phyloP scores from a whole-genome alignment of 1,140 invertebrate genomes.

The Pentalonia nigronervosa region DNA sequence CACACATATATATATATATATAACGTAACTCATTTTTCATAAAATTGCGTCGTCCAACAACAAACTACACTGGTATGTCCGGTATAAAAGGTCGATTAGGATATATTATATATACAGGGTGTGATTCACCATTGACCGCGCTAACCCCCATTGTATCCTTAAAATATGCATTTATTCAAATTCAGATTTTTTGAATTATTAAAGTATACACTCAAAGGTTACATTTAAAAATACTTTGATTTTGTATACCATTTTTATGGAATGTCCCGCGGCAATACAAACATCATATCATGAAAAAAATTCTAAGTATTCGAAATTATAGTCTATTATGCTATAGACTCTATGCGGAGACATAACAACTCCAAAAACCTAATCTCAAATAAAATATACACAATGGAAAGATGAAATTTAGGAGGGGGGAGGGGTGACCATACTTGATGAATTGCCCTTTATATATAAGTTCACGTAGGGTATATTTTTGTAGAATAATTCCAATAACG shows the following conservation, averaged over 20 bases:
- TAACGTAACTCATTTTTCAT: constrained; percentile 9
- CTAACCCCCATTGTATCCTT: neutral
- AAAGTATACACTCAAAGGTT: neutral
- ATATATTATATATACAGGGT: neutral
- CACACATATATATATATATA: neutral
- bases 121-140: neutral
- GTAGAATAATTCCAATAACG: no score
- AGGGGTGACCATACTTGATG: no score
- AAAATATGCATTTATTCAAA: neutral
- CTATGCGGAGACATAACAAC: neutral
- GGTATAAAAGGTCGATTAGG: constrained; percentile 35
- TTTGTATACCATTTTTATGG: neutral
- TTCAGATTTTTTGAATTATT: neutral
- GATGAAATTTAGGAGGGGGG: no score
- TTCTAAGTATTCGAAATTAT: neutral
- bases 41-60: constrained; percentile 1
- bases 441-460: no score
- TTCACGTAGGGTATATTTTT: no score
- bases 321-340: neutral
- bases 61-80: constrained; percentile 25
- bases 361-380: neutral
- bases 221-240: neutral
- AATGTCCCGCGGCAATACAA: neutral
- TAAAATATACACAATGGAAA: no score
- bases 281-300: neutral